Evolutionary conservation across 1,140 invertebrate genomes (phyloP).

Genomic region (Stenopsyche tienmushanensis): DNA sequence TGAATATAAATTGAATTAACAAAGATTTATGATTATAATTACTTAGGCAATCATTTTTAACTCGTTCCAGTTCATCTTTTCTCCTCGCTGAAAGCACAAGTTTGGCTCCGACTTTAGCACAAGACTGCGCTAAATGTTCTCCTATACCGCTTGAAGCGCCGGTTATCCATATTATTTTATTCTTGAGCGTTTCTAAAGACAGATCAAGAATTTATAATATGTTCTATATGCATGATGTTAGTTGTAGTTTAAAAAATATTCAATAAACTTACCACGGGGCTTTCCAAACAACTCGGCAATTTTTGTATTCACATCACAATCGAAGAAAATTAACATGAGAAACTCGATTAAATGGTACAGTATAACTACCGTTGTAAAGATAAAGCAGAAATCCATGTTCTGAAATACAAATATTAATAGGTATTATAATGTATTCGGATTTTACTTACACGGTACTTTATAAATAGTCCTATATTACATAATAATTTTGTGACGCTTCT

Average conservation of each 20-base stretch:
- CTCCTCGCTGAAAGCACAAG: conserved; percentile 77
- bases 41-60: conserved; percentile 71
- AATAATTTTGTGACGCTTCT: too few species aligned
- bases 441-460: too few species aligned
- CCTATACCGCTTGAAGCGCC: conserved; percentile 90
- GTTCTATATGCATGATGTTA: conserved; percentile 25
- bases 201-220: conserved; percentile 27
- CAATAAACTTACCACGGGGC: conserved; percentile 9
- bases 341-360: too few species aligned
- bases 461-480: too few species aligned
- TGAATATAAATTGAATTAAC: background rate
- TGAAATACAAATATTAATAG: too few species aligned
- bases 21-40: too few species aligned
- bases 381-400: too few species aligned
- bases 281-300: conserved; percentile 37
- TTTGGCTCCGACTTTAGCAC: conserved; percentile 70
- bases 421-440: too few species aligned
- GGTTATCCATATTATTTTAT: conserved; percentile 85
- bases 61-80: conserved; percentile 67
- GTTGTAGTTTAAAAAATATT: conserved; percentile 6
- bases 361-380: too few species aligned
- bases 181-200: conserved; percentile 57
- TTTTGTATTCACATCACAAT: conserved; percentile 30
- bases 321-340: too few species aligned
- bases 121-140: conserved; percentile 69